phyloP scores from a whole-genome alignment of 2,888 invertebrate genomes.

The Steinernema carpocapsae region DNA sequence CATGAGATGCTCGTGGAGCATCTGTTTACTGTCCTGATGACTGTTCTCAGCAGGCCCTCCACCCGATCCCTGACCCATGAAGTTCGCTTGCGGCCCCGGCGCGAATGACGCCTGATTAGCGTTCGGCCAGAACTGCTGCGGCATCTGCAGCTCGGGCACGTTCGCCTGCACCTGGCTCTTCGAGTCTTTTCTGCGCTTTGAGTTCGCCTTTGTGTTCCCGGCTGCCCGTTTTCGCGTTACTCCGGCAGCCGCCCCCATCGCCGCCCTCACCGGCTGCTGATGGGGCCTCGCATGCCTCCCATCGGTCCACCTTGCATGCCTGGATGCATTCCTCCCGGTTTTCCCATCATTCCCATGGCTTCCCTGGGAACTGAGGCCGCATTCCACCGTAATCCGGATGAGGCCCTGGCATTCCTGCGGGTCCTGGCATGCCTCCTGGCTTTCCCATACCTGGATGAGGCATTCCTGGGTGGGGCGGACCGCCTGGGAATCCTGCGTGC shows the following conservation, averaged over 20 bases:
- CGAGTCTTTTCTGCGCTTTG: conserved; percentile 29
- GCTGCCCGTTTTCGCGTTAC: background rate
- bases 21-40: conserved; percentile 13
- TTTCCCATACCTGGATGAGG: background rate
- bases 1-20: conserved; percentile 20
- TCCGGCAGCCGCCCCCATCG: background rate
- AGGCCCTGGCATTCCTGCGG: conserved; percentile 24
- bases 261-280: conserved; percentile 22
- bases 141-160: conserved; percentile 4
- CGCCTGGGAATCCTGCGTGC: conserved; percentile 15
- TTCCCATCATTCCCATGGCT: conserved; percentile 33
- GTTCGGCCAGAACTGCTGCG: conserved; percentile 17
- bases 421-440: background rate
- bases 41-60: background rate
- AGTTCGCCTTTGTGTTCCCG: background rate
- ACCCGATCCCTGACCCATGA: background rate
- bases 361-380: conserved; percentile 18
- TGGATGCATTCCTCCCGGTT: background rate
- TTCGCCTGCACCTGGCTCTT: background rate
- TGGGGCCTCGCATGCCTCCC: conserved; percentile 14
- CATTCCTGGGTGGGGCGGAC: conserved; percentile 16
- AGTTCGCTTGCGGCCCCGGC: background rate
- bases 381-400: conserved; percentile 23
- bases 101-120: background rate
- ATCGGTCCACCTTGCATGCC: background rate